A percentile compares a stretch with the other conserved stretches of the same genome.
Evolutionary conservation across 2,113 vertebrate genomes (phyloP).

Genomic region (Zootoca vivipara): DNA sequence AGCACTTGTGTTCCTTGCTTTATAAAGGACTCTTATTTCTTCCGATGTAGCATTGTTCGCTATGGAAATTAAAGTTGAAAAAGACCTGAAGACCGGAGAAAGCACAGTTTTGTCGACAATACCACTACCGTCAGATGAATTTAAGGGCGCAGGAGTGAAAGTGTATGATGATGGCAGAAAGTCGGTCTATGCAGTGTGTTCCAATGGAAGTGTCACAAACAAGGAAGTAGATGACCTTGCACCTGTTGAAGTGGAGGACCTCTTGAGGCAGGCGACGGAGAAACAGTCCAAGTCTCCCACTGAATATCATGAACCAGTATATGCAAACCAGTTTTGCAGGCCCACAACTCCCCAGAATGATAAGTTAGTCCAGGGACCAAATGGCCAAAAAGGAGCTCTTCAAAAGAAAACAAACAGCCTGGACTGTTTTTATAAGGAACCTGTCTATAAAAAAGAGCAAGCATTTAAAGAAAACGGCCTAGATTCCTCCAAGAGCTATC

Average conservation of each 20-base stretch:
- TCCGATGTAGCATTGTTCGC: constrained; percentile 86
- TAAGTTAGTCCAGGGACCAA: constrained; percentile 61
- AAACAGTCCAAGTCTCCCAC: constrained; percentile 81
- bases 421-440: constrained; percentile 40
- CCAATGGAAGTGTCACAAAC: constrained; percentile 57
- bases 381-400: constrained; percentile 45
- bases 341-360: constrained; percentile 79
- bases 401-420: constrained; percentile 65
- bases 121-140: constrained; percentile 82
- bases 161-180: constrained; percentile 92
- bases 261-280: constrained; percentile 88
- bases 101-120: constrained; percentile 90
- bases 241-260: constrained; percentile 86
- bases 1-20: constrained; percentile 7
- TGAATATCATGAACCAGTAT: constrained; percentile 91
- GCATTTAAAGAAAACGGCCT: constrained; percentile 40
- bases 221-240: constrained; percentile 81
- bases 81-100: constrained; percentile 88
- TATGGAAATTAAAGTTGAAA: constrained; percentile 95
- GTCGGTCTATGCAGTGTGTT: constrained; percentile 85
- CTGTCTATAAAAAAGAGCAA: constrained; percentile 46
- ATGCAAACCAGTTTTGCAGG: constrained; percentile 83
- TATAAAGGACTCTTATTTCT: constrained; percentile 49
- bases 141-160: constrained; percentile 85
- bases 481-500: constrained; percentile 38